Evolutionary conservation across 2,888 invertebrate genomes (phyloP).

Genomic region (Dicranocentrus wangi): DNA sequence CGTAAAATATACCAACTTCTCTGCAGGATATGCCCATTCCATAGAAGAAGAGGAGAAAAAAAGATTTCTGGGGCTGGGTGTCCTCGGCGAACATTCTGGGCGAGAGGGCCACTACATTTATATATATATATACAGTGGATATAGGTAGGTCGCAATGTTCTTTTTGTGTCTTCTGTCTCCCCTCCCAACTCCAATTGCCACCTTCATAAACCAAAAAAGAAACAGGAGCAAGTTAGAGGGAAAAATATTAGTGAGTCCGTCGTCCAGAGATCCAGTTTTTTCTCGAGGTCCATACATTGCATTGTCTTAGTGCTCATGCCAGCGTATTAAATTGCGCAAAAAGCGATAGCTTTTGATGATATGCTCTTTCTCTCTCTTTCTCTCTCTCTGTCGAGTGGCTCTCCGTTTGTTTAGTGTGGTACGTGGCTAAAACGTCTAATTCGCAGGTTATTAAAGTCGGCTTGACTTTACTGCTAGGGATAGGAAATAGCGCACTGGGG

Average conservation of each 20-base stretch:
- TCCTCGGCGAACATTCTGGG: too few relatives aligned
- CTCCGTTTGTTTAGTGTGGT: neutral
- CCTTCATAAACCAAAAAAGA: conserved; percentile 36
- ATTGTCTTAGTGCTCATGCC: conserved; percentile 40
- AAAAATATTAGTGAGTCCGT: conserved; percentile 57
- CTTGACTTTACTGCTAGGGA: conserved; percentile 44
- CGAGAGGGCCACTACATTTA: too few relatives aligned
- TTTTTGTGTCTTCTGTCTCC: too few relatives aligned
- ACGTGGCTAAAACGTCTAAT: conserved; percentile 30
- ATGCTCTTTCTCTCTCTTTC: conserved; percentile 35
- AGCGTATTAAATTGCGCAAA: conserved; percentile 52
- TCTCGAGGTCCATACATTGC: conserved; percentile 48
- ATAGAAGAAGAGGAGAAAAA: neutral
- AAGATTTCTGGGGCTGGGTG: too few relatives aligned
- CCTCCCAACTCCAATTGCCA: conserved; percentile 14
- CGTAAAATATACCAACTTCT: conserved; percentile 49
- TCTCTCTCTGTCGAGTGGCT: neutral
- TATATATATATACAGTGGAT: too few relatives aligned
- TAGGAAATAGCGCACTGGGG: conserved; percentile 51
- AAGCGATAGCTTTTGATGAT: too few relatives aligned
- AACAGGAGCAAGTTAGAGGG: conserved; percentile 20
- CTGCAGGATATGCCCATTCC: conserved; percentile 56
- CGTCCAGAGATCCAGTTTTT: conserved; percentile 59
- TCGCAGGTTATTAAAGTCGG: conserved; percentile 55
- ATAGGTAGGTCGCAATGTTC: too few relatives aligned